phyloP scores from a whole-genome alignment of 1,140 invertebrate species.

The Chlorops oryzae region DNA sequence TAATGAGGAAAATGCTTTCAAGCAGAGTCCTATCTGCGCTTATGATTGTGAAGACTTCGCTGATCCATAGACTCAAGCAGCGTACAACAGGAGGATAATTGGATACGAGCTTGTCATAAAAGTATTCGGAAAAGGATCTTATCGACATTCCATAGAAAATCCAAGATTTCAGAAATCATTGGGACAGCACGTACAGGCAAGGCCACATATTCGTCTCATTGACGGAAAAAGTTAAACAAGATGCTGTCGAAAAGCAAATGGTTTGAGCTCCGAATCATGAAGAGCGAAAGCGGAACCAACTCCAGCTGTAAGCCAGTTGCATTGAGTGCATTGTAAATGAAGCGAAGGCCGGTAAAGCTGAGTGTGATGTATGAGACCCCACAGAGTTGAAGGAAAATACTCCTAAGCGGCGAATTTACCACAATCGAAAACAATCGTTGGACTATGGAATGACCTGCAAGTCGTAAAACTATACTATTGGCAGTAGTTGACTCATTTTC shows the following conservation, averaged over 20 bases:
- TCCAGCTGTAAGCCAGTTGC: slow-evolving; percentile 29
- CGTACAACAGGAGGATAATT: slow-evolving; percentile 4
- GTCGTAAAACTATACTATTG: background rate
- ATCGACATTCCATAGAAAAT: slow-evolving; percentile 28
- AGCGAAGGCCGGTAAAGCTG: slow-evolving; percentile 37
- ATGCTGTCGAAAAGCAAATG: slow-evolving; percentile 38
- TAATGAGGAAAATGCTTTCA: slow-evolving; percentile 21
- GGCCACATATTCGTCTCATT: slow-evolving; percentile 42
- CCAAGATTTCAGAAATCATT: slow-evolving; percentile 31
- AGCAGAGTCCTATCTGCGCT: slow-evolving; percentile 16
- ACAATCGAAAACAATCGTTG: slow-evolving; percentile 23
- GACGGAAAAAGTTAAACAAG: no score
- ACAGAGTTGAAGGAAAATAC: slow-evolving; percentile 28
- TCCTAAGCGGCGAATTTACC: slow-evolving; percentile 22
- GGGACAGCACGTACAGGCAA: slow-evolving; percentile 28
- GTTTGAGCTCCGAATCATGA: slow-evolving; percentile 38
- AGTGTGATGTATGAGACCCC: slow-evolving; percentile 34
- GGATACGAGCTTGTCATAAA: background rate
- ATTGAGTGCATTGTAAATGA: slow-evolving; percentile 30
- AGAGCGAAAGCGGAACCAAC: slow-evolving; percentile 31
- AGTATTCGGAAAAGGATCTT: background rate
- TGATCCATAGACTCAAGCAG: background rate
- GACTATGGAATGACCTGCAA: slow-evolving; percentile 22
- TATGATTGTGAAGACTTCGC: slow-evolving; percentile 4
- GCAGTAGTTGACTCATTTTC: slow-evolving; percentile 34